Evolutionary conservation across 2,797 vertebrate genomes (phyloP), one percentile per base, ranked within the genome.

Genomic region (Lagocephalus sceleratus): DNA sequence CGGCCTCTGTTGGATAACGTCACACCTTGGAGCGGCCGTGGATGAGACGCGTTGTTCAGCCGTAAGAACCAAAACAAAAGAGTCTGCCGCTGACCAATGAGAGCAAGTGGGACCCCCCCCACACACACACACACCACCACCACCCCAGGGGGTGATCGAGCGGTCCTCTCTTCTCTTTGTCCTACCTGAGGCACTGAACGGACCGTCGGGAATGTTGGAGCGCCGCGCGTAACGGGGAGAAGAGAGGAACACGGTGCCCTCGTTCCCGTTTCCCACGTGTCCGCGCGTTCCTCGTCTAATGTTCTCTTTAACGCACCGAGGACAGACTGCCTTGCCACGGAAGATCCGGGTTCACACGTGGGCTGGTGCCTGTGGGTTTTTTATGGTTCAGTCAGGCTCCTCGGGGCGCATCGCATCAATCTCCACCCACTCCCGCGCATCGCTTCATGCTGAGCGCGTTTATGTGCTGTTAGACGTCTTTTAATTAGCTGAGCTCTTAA

Each of bases 21-120:
- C 32, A 35, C 32, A 14, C 8, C 32, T 35, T 12, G 1, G 32
- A 35, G 32, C 32, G 8, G 32, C 32, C 32, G 32, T 70, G 66
- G 60, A 74, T 47, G 47, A 67, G 63, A 67, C 40, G 72, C 62
- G 48, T 17, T 45, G 47, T 43, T 56, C 52, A 47, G 47, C 58
- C 62, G 25, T 59, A 59, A 64, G 70, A 76, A 58, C 43, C 77
- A 73, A 76, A 81, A 84, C 77, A 85, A 86, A 78, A 78, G 68
- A 71, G 51, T 78, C 53, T 59, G 53, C 51, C 14, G 43, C 53
- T 73, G 79, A 71, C 80, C 79, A 83, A 84, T 84, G 57, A 39
- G 73, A 74, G 75, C 38, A 47, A n/a, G 47, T 54, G 41, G 54
- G 62, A 40, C 2, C 7, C 57, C 50, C 65, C 64, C 57, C n/a